Conservation (phyloP, 2,113 vertebrate species). For the Muntiacus reevesi region DNA sequence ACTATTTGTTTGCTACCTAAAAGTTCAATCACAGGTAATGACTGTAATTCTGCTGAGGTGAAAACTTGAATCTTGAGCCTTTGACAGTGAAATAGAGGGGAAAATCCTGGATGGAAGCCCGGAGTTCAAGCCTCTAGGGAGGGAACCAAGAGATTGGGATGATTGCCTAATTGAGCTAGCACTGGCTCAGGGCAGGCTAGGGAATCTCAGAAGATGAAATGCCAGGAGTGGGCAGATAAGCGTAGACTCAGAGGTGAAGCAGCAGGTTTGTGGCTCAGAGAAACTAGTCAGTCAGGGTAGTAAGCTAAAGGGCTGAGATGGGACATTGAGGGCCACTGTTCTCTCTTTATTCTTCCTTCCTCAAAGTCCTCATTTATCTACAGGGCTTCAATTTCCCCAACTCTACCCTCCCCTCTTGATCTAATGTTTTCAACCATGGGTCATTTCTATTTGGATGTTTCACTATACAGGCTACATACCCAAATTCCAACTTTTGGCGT, state of each 20-base stretch:
- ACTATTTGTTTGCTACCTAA: background rate
- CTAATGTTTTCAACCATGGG: background rate
- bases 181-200: background rate
- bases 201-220: background rate
- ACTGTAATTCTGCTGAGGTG: background rate
- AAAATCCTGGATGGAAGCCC: background rate
- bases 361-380: background rate
- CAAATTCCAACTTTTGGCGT: background rate
- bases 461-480: background rate
- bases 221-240: background rate
- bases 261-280: background rate
- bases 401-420: background rate
- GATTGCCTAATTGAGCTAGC: background rate
- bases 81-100: background rate
- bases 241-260: background rate
- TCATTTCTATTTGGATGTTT: background rate
- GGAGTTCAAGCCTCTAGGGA: background rate
- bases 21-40: background rate
- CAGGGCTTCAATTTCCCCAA: background rate
- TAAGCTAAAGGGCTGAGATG: background rate
- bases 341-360: background rate
- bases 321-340: background rate
- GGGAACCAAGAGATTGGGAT: background rate
- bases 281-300: background rate
- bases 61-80: background rate